Conservation (phyloP, 2,797 vertebrate species). For the Siniperca scherzeri region DNA sequence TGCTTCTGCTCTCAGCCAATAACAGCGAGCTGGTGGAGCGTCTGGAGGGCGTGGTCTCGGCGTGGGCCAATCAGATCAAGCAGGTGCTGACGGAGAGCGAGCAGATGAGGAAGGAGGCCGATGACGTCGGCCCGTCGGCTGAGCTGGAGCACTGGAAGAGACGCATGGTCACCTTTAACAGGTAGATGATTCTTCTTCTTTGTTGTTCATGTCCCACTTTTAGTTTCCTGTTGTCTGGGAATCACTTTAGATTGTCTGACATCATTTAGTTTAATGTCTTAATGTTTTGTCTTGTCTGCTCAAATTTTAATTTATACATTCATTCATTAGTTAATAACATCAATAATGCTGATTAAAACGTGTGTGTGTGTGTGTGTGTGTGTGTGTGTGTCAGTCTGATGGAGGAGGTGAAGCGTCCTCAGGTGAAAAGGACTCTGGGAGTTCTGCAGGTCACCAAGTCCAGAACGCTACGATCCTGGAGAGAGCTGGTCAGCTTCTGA, state of each 20-base stretch:
- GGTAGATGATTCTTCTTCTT: slow-evolving; percentile 68
- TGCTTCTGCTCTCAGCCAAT: slow-evolving; percentile 74
- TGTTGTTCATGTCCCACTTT: background rate
- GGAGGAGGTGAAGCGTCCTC: slow-evolving; percentile 87
- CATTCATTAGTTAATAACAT: background rate
- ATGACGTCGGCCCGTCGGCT: slow-evolving; percentile 86
- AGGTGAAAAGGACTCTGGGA: slow-evolving; percentile 87
- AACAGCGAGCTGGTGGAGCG: slow-evolving; percentile 85
- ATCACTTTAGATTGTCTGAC: background rate
- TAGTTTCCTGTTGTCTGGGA: background rate
- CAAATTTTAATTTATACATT: too few relatives aligned
- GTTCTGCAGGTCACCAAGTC: slow-evolving; percentile 89
- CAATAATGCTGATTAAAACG: background rate
- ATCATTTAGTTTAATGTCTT: too few relatives aligned
- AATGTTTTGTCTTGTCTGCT: background rate
- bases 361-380: slow-evolving; percentile 17
- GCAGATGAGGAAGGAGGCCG: slow-evolving; percentile 89
- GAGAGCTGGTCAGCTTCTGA: slow-evolving; percentile 84
- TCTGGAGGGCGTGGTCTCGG: slow-evolving; percentile 81
- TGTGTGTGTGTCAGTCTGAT: slow-evolving; percentile 81
- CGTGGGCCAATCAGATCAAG: slow-evolving; percentile 88
- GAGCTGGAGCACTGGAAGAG: slow-evolving; percentile 90
- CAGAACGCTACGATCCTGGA: slow-evolving; percentile 85
- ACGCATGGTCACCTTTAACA: slow-evolving; percentile 87
- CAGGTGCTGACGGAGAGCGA: slow-evolving; percentile 87